These are phyloP conservation scores for Tetragnatha versicolor DNA, from an alignment of 1,140 invertebrate genomes.

Conservation along the genomic window DNA sequence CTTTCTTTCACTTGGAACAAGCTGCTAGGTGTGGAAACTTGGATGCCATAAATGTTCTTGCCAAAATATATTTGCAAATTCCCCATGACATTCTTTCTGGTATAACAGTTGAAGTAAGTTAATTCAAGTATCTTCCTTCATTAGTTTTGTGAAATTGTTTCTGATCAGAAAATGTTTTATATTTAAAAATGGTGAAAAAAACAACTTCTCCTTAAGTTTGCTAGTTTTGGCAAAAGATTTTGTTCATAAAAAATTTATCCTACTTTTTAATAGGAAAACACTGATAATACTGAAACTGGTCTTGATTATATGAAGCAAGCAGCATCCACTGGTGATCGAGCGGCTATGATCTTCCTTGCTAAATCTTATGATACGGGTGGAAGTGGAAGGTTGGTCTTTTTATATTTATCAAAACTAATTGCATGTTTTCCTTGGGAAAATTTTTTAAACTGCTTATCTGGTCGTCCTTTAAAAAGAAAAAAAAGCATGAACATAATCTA, in stretches of 20 bases:
- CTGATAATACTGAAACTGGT: slow-evolving; percentile 63
- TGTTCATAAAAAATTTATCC: neutral
- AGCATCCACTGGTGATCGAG: slow-evolving; percentile 67
- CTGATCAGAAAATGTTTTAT: neutral
- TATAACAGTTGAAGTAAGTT: slow-evolving; percentile 58
- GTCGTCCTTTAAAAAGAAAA: neutral
- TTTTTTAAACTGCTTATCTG: neutral
- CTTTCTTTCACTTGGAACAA: slow-evolving; percentile 68
- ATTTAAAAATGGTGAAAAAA: too few species aligned
- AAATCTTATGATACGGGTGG: slow-evolving; percentile 68
- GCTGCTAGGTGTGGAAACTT: slow-evolving; percentile 68
- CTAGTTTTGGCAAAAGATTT: neutral
- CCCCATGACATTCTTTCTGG: slow-evolving; percentile 67
- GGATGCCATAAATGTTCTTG: slow-evolving; percentile 68
- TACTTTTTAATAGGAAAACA: slow-evolving; percentile 58
- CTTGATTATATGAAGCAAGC: slow-evolving; percentile 66
- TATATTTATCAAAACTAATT: neutral
- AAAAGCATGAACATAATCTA: neutral
- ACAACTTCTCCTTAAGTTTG: neutral
- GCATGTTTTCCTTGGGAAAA: neutral
- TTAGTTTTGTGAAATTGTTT: neutral
- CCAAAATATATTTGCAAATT: slow-evolving; percentile 66
- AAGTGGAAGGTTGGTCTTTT: slow-evolving; percentile 60
- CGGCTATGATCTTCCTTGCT: slow-evolving; percentile 68
- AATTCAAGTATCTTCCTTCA: too few species aligned